Evolutionary conservation across 2,888 invertebrate genomes (phyloP).

Genomic region (Eulithis prunata): DNA sequence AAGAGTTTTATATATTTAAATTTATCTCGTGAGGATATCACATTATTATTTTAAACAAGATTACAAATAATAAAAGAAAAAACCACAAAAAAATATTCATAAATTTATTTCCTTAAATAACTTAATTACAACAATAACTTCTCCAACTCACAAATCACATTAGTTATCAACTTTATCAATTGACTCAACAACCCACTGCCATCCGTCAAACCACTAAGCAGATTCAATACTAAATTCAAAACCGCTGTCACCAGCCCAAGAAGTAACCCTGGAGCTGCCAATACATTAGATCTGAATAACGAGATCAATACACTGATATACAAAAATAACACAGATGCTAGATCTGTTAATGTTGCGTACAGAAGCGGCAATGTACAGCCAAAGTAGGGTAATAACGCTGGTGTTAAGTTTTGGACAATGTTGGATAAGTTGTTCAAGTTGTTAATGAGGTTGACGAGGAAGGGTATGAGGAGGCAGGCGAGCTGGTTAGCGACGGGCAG

Average conservation of each 20-base stretch:
- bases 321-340: conserved; percentile 73
- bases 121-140: conserved; percentile 59
- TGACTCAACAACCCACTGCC: conserved; percentile 65
- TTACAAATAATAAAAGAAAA: neutral
- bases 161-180: conserved; percentile 69
- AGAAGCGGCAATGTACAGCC: conserved; percentile 73
- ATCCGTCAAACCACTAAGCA: conserved; percentile 70
- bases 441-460: conserved; percentile 74
- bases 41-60: too few species aligned
- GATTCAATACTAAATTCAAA: conserved; percentile 65
- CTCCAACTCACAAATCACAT: conserved; percentile 70
- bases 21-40: too few species aligned
- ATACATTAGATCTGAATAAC: conserved; percentile 71
- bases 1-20: too few species aligned
- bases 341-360: conserved; percentile 73
- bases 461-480: conserved; percentile 70
- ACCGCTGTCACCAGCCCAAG: conserved; percentile 64
- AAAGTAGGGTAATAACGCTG: conserved; percentile 74
- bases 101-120: conserved; percentile 41
- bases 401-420: conserved; percentile 76
- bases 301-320: conserved; percentile 77
- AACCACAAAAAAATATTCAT: neutral
- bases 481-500: conserved; percentile 73
- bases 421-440: conserved; percentile 76
- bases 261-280: conserved; percentile 70